Evolutionary conservation across 1,140 invertebrate genomes (phyloP).

Genomic region (Oreohelix idahoensis): DNA sequence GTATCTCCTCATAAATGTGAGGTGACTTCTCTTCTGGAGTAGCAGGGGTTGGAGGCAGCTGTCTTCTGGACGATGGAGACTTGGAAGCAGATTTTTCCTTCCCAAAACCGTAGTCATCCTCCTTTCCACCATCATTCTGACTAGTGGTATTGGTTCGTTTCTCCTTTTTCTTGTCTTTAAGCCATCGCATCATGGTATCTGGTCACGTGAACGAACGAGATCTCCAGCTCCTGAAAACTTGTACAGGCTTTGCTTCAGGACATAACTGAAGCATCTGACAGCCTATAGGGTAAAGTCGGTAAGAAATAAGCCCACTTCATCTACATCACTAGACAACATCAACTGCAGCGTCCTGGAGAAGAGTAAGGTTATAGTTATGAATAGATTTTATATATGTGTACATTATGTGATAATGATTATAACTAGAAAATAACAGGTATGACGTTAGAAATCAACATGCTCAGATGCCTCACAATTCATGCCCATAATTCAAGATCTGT

Average conservation of each 20-base stretch:
- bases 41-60: conserved; percentile 39
- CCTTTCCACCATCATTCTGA: conserved; percentile 36
- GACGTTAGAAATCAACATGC: too few species aligned
- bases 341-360: too few species aligned
- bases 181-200: conserved; percentile 55
- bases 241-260: background rate
- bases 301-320: too few species aligned
- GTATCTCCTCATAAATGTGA: conserved; percentile 61
- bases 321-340: too few species aligned
- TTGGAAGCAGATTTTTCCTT: conserved; percentile 33
- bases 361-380: too few species aligned
- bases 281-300: background rate
- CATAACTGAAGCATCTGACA: background rate
- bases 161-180: conserved; percentile 52
- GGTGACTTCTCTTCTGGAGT: conserved; percentile 46
- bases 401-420: too few species aligned
- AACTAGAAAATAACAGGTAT: too few species aligned
- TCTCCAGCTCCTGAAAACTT: background rate
- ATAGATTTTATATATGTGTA: too few species aligned
- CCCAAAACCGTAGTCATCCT: conserved; percentile 56
- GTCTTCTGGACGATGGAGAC: conserved; percentile 16
- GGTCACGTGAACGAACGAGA: background rate
- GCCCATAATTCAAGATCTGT: too few species aligned
- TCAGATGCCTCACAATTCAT: too few species aligned
- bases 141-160: conserved; percentile 20